phyloP scores from a whole-genome alignment of 2,797 vertebrate species.

The Orientallactaga sibirica region DNA sequence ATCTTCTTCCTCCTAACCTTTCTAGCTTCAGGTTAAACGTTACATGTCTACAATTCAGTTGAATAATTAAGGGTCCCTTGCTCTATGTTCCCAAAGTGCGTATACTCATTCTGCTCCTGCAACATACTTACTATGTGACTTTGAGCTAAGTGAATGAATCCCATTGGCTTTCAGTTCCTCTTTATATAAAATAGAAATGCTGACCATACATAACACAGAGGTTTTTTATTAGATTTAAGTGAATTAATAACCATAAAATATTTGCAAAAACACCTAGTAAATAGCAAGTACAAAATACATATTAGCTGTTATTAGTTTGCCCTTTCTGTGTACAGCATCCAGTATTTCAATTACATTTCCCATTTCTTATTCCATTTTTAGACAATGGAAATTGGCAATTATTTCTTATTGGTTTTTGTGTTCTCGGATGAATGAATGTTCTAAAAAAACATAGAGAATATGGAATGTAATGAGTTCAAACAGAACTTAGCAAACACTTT shows the following conservation, averaged over 20 bases:
- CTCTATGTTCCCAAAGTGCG: background rate
- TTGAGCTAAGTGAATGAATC: background rate
- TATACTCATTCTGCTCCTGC: background rate
- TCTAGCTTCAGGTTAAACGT: slow-evolving; percentile 44
- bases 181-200: slow-evolving; percentile 56
- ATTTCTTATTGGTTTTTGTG: slow-evolving; percentile 60
- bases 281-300: slow-evolving; percentile 51
- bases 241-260: slow-evolving; percentile 49
- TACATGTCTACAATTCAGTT: slow-evolving; percentile 21
- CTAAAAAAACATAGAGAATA: slow-evolving; percentile 47
- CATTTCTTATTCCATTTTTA: slow-evolving; percentile 42
- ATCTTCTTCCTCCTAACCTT: background rate
- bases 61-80: background rate
- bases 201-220: background rate
- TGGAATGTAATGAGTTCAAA: slow-evolving; percentile 35
- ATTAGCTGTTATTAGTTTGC: background rate
- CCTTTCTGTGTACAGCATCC: slow-evolving; percentile 3
- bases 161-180: background rate
- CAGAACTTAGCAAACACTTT: slow-evolving; percentile 2
- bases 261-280: slow-evolving; percentile 32
- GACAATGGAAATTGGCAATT: slow-evolving; percentile 2
- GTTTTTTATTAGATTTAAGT: slow-evolving; percentile 39
- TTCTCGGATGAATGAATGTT: slow-evolving; percentile 21
- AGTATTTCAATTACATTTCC: slow-evolving; percentile 43
- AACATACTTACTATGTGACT: background rate